Evolutionary conservation across 2,797 vertebrate species (phyloP).

Genomic region (Onychomys torridus): DNA sequence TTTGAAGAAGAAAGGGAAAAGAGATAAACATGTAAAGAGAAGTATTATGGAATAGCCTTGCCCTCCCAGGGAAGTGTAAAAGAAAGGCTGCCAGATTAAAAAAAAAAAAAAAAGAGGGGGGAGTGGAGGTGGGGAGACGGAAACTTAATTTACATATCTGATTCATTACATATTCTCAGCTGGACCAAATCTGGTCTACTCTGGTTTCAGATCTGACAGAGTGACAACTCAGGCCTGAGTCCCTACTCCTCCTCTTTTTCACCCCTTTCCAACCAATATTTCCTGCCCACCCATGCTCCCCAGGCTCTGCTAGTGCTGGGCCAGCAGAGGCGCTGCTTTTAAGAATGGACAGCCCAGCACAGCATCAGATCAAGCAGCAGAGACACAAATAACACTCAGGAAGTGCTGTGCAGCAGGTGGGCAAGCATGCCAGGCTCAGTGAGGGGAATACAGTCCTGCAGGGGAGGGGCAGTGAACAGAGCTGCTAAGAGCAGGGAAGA

Average conservation of each 20-base stretch:
- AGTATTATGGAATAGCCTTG: not conserved
- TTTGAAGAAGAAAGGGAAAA: conserved; percentile 48
- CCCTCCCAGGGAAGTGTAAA: not conserved
- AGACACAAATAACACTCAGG: not conserved
- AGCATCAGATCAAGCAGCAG: not conserved
- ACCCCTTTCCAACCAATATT: not conserved
- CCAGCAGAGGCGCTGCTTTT: not conserved
- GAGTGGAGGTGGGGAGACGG: not conserved
- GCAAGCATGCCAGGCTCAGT: not conserved
- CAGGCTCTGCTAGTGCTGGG: not conserved
- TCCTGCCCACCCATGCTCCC: not conserved
- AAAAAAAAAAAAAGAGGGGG: not conserved
- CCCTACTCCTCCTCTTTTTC: not conserved
- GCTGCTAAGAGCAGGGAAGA: not conserved
- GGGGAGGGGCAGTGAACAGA: too few species aligned
- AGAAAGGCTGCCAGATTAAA: not conserved
- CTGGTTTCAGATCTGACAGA: not conserved
- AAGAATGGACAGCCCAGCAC: not conserved
- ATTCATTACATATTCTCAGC: not conserved
- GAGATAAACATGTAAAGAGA: not conserved
- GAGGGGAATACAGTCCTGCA: too few species aligned
- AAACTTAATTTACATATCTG: not conserved
- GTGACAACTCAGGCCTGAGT: not conserved
- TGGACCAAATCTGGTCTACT: not conserved
- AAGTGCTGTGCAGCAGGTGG: not conserved